phyloP scores from a whole-genome alignment of 2,888 invertebrate species.

The Noctua fimbriata region DNA sequence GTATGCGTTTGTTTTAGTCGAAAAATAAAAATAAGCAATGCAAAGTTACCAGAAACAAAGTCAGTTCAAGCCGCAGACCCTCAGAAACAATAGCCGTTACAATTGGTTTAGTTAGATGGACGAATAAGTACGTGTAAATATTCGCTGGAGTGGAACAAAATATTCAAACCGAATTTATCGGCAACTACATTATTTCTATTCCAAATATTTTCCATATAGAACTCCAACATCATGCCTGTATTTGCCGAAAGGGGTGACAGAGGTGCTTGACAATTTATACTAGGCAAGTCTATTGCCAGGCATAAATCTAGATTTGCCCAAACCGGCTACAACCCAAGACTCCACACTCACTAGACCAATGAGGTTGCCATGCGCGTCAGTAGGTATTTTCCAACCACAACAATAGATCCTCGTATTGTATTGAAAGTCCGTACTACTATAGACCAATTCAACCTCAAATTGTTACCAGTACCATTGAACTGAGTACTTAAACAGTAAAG shows the following conservation, averaged over 20 bases:
- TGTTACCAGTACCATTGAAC: background rate
- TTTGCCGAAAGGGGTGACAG: background rate
- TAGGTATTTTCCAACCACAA: background rate
- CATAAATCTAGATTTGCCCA: no score
- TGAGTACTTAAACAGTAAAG: background rate
- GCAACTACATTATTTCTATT: background rate
- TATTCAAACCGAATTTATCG: slow-evolving; percentile 19
- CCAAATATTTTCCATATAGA: background rate
- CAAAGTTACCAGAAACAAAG: background rate
- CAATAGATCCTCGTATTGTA: background rate
- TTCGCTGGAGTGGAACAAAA: slow-evolving; percentile 16
- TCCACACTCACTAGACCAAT: background rate
- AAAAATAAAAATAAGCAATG: background rate
- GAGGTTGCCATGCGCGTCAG: background rate
- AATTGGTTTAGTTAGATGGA: slow-evolving; percentile 35
- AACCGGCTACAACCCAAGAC: no score
- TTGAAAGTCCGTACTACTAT: background rate
- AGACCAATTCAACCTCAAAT: background rate
- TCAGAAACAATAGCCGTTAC: background rate
- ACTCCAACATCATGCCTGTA: background rate
- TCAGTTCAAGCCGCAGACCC: background rate
- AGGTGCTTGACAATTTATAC: background rate
- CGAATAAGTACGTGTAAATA: slow-evolving; percentile 4
- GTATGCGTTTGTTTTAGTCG: background rate
- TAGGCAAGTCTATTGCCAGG: background rate